Base-by-base conservation (phyloP, 2,797 vertebrate species). In the Sebastes oblongus region DNA sequence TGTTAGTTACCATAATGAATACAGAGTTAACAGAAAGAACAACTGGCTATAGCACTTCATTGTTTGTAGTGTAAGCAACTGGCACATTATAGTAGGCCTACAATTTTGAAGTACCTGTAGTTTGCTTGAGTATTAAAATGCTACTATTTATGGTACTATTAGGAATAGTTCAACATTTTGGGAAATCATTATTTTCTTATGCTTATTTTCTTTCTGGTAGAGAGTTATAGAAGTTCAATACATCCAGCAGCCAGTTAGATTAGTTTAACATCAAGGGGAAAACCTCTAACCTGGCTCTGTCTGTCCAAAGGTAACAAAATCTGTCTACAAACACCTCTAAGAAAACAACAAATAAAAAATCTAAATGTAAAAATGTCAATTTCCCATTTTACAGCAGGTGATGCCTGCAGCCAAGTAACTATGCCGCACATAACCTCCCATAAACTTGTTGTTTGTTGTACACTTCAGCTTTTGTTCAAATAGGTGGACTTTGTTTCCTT, bases 361-460 rank as follows among this genome's bases (percentile, higher is more conserved):
- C 1, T 0, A 54, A 56, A 11, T 11, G 1, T 25, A 27, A 66
- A 72, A 25, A 25, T 3, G 3, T 14, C 0, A 25, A 6, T 32
- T 14, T 5, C 1, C 3, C 2, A 0, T 52, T 27, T 54, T 13
- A 22, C 14, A 50, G 16, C 2, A 4, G 18, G 39, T 14, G 25
- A 27, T 36, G 29, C 0, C 52, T 18, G 0, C 2, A 27, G 46
- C 5, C 32, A 25, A 55, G 50, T 50, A 36, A 14, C 11, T 29
- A 18, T 60, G 16, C 1, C 2, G 46, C n/a, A 14, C 4, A 34
- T 24, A 27, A 36, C 7, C 8, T 29, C 16, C 27, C 13, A 8
- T 14, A 11, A 30, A n/a, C 10, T 5, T 61, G 9, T n/a, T 60
- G 14, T 60, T 16, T 29, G 0, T 16, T 29, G 0, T 56, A 18